Conservation (phyloP, 2,888 invertebrate genomes). For the Lycocerus yunnanus region DNA sequence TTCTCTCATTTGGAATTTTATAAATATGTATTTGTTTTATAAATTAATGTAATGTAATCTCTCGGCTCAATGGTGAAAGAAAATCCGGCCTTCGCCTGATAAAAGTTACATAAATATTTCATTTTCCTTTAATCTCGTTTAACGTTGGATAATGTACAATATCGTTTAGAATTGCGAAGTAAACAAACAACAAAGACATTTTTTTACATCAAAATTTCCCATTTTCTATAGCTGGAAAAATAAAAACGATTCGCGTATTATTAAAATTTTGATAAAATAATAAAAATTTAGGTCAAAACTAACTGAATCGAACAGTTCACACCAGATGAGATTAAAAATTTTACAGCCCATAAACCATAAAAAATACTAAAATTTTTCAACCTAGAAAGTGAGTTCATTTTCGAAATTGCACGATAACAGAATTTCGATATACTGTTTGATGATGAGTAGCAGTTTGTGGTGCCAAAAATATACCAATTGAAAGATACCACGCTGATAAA, state of each 20-base stretch:
- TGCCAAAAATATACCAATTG: not conserved
- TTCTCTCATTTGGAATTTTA: not conserved
- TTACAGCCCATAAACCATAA: not conserved
- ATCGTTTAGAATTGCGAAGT: not conserved
- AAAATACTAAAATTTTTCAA: not conserved
- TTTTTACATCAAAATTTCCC: not conserved
- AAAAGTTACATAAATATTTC: not conserved
- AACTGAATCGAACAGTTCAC: not conserved
- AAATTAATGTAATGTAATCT: not conserved
- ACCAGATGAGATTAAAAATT: not conserved
- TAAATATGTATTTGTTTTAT: not conserved
- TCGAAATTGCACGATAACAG: not conserved
- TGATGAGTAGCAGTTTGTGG: not conserved
- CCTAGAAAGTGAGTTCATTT: not conserved
- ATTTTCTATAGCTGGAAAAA: not conserved
- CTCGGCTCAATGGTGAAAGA: not conserved
- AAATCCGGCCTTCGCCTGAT: not conserved
- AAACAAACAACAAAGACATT: not conserved
- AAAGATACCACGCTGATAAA: not conserved
- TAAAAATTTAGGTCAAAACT: not conserved
- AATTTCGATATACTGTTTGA: not conserved
- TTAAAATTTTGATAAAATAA: not conserved
- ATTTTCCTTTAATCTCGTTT: not conserved
- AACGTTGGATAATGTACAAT: not conserved
- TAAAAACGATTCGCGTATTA: not conserved